phyloP scores from a whole-genome alignment of 2,113 vertebrate species.

The Catharus bicknelli region DNA sequence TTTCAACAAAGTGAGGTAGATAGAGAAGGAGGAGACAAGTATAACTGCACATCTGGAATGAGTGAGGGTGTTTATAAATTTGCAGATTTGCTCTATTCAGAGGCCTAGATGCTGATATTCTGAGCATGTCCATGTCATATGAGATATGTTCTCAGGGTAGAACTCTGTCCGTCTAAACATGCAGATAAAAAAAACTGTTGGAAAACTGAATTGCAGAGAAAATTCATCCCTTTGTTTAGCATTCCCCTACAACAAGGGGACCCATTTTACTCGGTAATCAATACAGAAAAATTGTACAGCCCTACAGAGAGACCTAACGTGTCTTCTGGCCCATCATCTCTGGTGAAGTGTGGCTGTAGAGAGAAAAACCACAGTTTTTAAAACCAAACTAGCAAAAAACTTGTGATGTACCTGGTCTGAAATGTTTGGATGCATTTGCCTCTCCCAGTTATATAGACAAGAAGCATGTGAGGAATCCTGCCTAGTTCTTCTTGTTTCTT shows the following conservation, averaged over 20 bases:
- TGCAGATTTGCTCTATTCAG: background rate
- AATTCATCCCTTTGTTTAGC: background rate
- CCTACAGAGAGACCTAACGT: background rate
- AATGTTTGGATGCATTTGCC: background rate
- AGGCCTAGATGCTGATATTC: background rate
- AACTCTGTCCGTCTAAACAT: background rate
- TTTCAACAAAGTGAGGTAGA: background rate
- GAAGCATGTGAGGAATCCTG: background rate
- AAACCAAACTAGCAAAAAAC: background rate
- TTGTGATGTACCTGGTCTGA: background rate
- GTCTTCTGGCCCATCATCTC: background rate
- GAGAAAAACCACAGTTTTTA: background rate
- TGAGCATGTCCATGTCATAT: background rate
- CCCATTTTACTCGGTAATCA: background rate
- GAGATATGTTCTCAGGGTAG: background rate
- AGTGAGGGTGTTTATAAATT: background rate
- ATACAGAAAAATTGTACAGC: background rate
- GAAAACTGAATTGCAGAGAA: background rate
- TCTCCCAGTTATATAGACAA: background rate
- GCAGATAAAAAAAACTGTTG: background rate
- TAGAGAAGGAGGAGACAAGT: background rate
- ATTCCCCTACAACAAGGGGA: background rate
- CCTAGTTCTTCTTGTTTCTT: background rate
- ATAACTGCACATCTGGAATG: background rate
- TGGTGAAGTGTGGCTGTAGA: background rate